A percentile compares a stretch with the other conserved stretches of the same genome.
Evolutionary conservation across 2,113 vertebrate species (phyloP).

Genomic region (Marcusenius ussheri): DNA sequence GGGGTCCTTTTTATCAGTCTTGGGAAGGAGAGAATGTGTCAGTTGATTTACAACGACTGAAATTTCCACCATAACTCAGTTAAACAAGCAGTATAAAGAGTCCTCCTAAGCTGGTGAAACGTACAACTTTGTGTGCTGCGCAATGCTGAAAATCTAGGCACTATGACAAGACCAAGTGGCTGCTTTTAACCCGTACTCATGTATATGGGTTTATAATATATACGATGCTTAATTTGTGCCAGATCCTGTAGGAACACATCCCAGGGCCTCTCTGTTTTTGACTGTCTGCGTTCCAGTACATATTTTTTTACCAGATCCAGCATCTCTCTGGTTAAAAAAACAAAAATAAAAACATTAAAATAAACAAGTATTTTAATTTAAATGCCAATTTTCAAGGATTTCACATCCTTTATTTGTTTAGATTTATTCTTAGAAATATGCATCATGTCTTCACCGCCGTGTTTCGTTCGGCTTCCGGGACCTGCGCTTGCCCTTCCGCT

Average conservation of each 20-base stretch:
- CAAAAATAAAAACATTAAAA: neutral
- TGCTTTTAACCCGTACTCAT: neutral
- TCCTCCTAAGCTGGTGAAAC: neutral
- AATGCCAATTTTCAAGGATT: no score
- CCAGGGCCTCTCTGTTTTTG: neutral
- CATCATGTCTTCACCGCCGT: neutral
- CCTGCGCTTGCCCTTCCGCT: no score
- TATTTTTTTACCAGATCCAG: neutral
- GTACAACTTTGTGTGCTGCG: neutral
- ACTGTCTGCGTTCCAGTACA: neutral
- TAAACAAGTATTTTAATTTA: no score
- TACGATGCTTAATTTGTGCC: neutral
- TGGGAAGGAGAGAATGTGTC: constrained; percentile 35
- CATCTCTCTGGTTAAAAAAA: neutral
- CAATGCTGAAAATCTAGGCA: neutral
- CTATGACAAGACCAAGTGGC: neutral
- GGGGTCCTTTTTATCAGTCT: constrained; percentile 88
- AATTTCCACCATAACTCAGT: neutral
- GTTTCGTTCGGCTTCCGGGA: neutral
- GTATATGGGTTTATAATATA: neutral
- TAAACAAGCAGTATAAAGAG: neutral
- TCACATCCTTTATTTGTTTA: neutral
- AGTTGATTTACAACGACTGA: neutral
- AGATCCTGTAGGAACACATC: neutral
- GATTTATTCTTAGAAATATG: neutral